phyloP scores from a whole-genome alignment of 2,888 invertebrate genomes.

The Argyra leucocephala region DNA sequence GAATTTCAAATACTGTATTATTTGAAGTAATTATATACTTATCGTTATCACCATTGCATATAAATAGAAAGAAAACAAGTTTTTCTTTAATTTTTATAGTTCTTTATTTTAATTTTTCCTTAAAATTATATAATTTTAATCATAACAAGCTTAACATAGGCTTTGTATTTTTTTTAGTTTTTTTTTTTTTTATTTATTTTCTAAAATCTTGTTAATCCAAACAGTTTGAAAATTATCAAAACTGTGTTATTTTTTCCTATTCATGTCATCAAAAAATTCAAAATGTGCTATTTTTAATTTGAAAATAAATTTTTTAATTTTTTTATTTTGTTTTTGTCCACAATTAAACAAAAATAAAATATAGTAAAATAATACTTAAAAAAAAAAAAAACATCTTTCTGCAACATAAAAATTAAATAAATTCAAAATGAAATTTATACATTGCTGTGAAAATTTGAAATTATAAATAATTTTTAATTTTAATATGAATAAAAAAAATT shows the following conservation, averaged over 20 bases:
- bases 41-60: too few relatives aligned
- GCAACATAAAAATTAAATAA: not conserved
- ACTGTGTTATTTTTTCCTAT: not conserved
- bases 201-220: not conserved
- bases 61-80: too few relatives aligned
- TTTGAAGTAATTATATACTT: too few relatives aligned
- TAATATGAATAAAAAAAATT: too few relatives aligned
- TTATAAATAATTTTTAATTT: too few relatives aligned
- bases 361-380: too few relatives aligned
- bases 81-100: not conserved
- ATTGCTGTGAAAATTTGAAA: too few relatives aligned
- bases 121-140: slow-evolving; percentile 4
- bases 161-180: not conserved
- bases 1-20: too few relatives aligned
- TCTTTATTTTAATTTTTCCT: not conserved
- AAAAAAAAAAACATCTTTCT: not conserved
- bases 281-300: too few relatives aligned
- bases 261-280: not conserved
- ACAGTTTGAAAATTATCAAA: not conserved
- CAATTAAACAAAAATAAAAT: too few relatives aligned
- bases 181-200: not conserved
- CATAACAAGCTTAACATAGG: slow-evolving; percentile 6
- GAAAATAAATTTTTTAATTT: too few relatives aligned
- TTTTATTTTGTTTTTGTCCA: too few relatives aligned
- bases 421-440: not conserved